These are phyloP conservation scores for Chaenocephalus aceratus DNA, from an alignment of 2,113 vertebrate genomes.

Conservation along the genomic window DNA sequence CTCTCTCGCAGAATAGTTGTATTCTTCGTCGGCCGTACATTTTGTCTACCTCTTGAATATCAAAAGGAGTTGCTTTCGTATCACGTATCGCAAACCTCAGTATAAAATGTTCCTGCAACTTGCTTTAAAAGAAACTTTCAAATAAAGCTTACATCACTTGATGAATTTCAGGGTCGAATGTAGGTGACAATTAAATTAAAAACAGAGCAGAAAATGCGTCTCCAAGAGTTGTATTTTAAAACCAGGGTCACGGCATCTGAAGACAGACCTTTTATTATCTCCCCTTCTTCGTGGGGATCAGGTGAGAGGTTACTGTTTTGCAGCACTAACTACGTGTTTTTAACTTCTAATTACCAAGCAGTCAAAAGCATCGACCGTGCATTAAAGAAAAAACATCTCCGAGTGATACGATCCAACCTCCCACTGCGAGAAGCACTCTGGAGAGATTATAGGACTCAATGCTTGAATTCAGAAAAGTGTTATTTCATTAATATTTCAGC, in stretches of 20 bases:
- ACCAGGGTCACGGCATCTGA: not conserved
- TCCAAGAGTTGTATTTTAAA: not conserved
- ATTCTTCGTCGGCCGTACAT: too few species aligned
- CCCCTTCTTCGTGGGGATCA: not conserved
- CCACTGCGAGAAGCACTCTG: constrained; percentile 13
- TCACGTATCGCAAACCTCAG: too few species aligned
- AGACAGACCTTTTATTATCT: not conserved
- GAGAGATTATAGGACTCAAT: constrained; percentile 45
- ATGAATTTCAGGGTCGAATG: not conserved
- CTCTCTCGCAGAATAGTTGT: too few species aligned
- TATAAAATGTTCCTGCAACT: too few species aligned
- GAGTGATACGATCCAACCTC: constrained; percentile 21
- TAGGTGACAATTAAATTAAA: not conserved
- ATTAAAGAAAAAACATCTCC: too few species aligned
- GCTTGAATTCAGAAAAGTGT: constrained; percentile 64
- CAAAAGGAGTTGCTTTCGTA: too few species aligned
- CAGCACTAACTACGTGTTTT: not conserved
- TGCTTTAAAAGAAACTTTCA: too few species aligned
- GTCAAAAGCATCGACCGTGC: not conserved
- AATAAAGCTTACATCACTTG: not conserved
- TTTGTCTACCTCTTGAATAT: too few species aligned
- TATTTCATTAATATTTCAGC: constrained; percentile 77
- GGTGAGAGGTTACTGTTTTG: constrained; percentile 2
- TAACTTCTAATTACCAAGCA: constrained; percentile 8
- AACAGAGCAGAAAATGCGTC: not conserved